phyloP scores from a whole-genome alignment of 2,888 invertebrate genomes.

The Thecocarcelia acutangulata region DNA sequence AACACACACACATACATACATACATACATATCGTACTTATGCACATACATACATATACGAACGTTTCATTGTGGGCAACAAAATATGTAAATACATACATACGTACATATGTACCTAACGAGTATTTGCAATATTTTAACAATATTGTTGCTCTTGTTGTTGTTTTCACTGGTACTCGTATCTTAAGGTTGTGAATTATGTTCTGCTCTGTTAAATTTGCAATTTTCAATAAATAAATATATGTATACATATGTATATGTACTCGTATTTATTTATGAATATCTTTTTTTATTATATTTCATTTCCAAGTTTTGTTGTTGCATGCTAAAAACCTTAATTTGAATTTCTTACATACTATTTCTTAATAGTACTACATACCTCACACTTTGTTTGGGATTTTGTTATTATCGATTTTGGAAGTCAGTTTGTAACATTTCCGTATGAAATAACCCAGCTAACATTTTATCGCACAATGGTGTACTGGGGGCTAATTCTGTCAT shows the following conservation, averaged over 20 bases:
- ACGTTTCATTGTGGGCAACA: not conserved
- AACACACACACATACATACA: too few species aligned
- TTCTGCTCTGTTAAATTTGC: constrained; percentile 68
- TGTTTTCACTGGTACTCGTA: constrained; percentile 14
- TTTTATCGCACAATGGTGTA: too few species aligned
- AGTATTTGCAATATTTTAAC: constrained; percentile 16
- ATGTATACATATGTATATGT: constrained; percentile 27
- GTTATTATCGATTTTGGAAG: not conserved
- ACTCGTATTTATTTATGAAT: too few species aligned
- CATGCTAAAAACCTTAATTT: constrained; percentile 57
- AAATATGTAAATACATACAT: not conserved
- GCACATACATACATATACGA: not conserved
- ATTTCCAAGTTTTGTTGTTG: constrained; percentile 25
- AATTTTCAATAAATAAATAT: constrained; percentile 61
- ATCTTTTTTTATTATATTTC: constrained; percentile 5
- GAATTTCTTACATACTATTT: constrained; percentile 47
- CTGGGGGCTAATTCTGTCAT: too few species aligned
- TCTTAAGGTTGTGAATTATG: constrained; percentile 66
- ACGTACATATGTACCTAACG: not conserved
- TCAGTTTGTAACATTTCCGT: not conserved
- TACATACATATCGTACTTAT: not conserved
- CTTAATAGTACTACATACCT: not conserved
- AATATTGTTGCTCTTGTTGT: constrained; percentile 5
- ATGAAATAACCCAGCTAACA: too few species aligned
- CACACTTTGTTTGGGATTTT: not conserved